Evolutionary conservation across 2,888 invertebrate genomes (phyloP).

Genomic region (Tupiocoris notatus): DNA sequence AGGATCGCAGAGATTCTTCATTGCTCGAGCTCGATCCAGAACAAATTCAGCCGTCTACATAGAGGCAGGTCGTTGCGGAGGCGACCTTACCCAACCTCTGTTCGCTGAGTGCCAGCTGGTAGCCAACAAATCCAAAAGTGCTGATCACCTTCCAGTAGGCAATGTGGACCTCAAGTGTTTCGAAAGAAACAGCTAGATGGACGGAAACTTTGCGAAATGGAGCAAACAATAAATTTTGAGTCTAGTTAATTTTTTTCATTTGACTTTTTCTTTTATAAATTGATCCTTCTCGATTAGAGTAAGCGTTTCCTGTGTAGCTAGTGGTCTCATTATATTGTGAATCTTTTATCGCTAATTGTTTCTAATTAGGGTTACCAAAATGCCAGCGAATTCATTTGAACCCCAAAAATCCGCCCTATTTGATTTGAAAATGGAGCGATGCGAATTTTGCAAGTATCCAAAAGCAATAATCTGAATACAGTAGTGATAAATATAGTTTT

Average conservation of each 20-base stretch:
- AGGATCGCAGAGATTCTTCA: slow-evolving; percentile 45
- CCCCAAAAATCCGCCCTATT: too few species aligned
- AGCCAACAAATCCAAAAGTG: slow-evolving; percentile 35
- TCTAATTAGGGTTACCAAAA: slow-evolving; percentile 27
- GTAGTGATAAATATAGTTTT: too few species aligned
- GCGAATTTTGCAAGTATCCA: too few species aligned
- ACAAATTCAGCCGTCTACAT: slow-evolving; percentile 85
- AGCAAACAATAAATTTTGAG: background rate
- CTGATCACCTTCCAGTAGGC: slow-evolving; percentile 31
- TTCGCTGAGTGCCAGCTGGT: slow-evolving; percentile 34
- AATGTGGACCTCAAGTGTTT: slow-evolving; percentile 26
- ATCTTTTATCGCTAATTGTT: background rate
- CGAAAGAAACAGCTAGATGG: slow-evolving; percentile 14
- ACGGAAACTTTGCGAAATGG: background rate
- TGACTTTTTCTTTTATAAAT: slow-evolving; percentile 6
- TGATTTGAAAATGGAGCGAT: too few species aligned
- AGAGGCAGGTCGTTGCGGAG: slow-evolving; percentile 26
- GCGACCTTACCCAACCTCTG: slow-evolving; percentile 33
- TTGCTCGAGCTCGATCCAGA: slow-evolving; percentile 63
- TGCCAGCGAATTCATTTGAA: too few species aligned
- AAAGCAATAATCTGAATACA: too few species aligned
- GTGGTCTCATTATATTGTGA: background rate
- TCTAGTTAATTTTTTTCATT: too few species aligned
- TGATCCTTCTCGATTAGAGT: too few species aligned
- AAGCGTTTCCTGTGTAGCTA: too few species aligned